Base-by-base conservation (phyloP, 53 echinoderm and acorn worm species). In the Stichopus horrens region DNA sequence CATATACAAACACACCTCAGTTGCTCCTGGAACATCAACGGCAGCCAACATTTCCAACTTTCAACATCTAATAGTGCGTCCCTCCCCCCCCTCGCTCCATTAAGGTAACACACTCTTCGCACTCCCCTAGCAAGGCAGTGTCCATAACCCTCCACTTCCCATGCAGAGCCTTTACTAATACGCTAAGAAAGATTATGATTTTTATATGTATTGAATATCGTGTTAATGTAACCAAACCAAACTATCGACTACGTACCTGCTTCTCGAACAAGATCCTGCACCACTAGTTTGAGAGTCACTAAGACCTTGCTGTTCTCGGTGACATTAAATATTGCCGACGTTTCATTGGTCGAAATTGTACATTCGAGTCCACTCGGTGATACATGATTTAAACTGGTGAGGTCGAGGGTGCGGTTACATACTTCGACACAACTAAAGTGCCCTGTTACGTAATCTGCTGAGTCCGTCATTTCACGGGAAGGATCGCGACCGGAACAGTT, bases 321-420 rank as follows among this genome's bases (percentile, higher is more conserved):
- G 58, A 58, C 21, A 6, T 81, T 6, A 54, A 56, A 56, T 57
- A 81, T 56, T n/a, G 21, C 20, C 5, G 21, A 8, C 8, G 56
- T 21, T 21, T 81, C n/a, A 81, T 81, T 81, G 81, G 81, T 81
- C 81, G 56, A 81, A 10, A 58, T 58, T 56, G 57, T 21, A 81
- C 56, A 81, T 21, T 57, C 81, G 57, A 21, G 58, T 7, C 18
- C 21, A 71, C 71, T 71, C 18, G 71, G 71, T 7, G 16, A 71
- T 18, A 8, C 56, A 55, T 57, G 57, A 9, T 56, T 16, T 13
- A 81, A 81, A 58, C 20, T 57, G 10, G 57, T 81, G 21, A 81
- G 56, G 58, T 81, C 81, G 20, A 81, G 22, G n/a, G 21, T 81
- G 2, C 16, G 56, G 56, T 81, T 11, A 54, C 81, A 81, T 7